Evolutionary conservation across 2,113 vertebrate genomes (phyloP), one percentile per base, ranked within the genome.

Genomic region (Vombatus ursinus): DNA sequence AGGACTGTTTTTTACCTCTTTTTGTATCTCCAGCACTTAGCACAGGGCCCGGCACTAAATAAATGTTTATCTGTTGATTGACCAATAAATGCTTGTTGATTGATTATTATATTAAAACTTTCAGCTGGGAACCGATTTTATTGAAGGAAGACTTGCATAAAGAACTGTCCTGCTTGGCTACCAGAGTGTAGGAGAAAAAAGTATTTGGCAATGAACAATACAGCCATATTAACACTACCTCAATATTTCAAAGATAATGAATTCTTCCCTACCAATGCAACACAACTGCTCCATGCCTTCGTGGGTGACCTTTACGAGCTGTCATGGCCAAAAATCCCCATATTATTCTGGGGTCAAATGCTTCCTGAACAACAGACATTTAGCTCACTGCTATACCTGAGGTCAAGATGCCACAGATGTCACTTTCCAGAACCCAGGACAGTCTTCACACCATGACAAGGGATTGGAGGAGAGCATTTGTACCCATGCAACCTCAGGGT

Each of bases 71-170:
- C 28, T 57, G 54, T 57, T 57, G 54, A 57, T 28, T 57, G 54
- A 28, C 28, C 9, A 7, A 57, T 28, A 28, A 57, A 28, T 57
- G 54, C 25, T 28, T 57, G 2, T 28, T 57, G 25, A 28, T 57
- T 28, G 9, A 57, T 57, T 57, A 8, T 57, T 54, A 10, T 94
- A 84, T 93, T 91, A 92, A 94, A 68, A 12, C 97, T 96, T 91
- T 94, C 95, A 54, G 68, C 91, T 96, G 84, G 51, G 94, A 90
- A 1, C 28, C 28, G 54, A 10, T 57, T 28, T 57, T 57, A 11
- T 26, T 57, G 53, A 91, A 89, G 16, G 47, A 24, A 93, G 54
- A 90, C n/a, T 96, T 52, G 37, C 50, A 92, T 49, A 96, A 94
- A 10, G 26, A 50, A 49, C 7, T 89, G 61, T 95, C 90, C 52